Conservation (phyloP, 2,888 invertebrate genomes). For the Pantelozetes paolii region DNA sequence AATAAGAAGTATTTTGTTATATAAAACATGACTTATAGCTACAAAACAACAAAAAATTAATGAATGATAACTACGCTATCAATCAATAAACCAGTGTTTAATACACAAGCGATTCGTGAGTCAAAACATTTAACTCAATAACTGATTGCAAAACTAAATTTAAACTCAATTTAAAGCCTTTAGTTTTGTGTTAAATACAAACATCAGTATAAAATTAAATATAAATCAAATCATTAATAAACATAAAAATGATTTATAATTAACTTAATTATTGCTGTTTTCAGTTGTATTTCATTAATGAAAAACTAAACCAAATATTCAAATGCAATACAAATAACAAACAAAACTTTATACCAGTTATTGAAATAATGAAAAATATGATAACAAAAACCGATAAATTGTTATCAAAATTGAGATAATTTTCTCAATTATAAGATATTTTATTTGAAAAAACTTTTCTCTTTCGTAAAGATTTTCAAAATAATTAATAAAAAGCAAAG, state of each 20-base stretch:
- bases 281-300: background rate
- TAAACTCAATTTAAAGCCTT: background rate
- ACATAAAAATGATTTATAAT: background rate
- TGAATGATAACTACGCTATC: slow-evolving; percentile 13
- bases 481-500: no score
- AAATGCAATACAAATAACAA: background rate
- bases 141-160: background rate
- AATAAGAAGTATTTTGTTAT: background rate
- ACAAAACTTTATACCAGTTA: no score
- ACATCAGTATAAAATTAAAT: background rate
- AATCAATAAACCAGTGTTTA: slow-evolving; percentile 2
- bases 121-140: slow-evolving; percentile 7
- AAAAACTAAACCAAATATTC: background rate
- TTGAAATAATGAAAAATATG: no score
- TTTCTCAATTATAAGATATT: no score
- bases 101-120: background rate
- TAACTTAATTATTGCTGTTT: background rate
- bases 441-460: no score
- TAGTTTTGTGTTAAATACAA: background rate
- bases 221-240: slow-evolving; percentile 9
- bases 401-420: no score
- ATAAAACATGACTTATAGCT: background rate
- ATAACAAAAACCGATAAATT: no score
- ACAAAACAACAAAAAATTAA: slow-evolving; percentile 2
- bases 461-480: no score